Base-by-base conservation (phyloP, 2,888 invertebrate species). In the Vandiemenella viatica region DNA sequence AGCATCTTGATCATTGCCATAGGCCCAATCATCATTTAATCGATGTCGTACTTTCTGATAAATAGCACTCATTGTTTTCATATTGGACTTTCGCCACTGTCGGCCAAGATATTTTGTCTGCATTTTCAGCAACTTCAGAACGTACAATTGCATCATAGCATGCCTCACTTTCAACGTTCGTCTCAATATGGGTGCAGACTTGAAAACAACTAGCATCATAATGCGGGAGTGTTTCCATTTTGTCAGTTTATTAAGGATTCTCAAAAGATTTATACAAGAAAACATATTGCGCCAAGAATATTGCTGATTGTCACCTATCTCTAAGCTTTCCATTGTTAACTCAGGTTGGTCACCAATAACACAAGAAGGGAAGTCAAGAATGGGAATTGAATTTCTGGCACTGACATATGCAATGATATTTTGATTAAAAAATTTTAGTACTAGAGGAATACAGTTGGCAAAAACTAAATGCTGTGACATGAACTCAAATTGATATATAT, bases 191-290 rank as follows among this genome's bases (percentile, higher is more conserved):
- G 98, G 97, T 4, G 98, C 96, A 50, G 97, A 97, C 70, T 99
- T 99, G 67, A 98, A 98, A 8, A 98, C 96, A 22, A 99, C 97
- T 58, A 98, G 72, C 95, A 99, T 97, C 91, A 92, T 92, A 53
- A 92, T 91, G 55, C 98, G 79, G n/a, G 97, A 96, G 67, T 97
- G 96, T 65, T 98, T 98, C 92, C 97, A 96, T 68, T 99, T 99
- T 38, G 96, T 97, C 50, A 98, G 73, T 70, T 98, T 99, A 67
- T 99, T 99, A 48, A 98, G 75, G 58, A 98, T 90, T 58, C 98
- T 77, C 54, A 98, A 69, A 46, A 99, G 70, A 72, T 98, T 99
- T 51, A 98, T 93, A 63, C 96, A 95, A 4, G 95, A 91, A 68
- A 95, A 98, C 48, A 98, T 83, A 71, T 98, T 99, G 57, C 97